These are phyloP conservation scores for Anarhynchus alexandrinus DNA, from an alignment of 2,113 vertebrate genomes.

Conservation along the genomic window DNA sequence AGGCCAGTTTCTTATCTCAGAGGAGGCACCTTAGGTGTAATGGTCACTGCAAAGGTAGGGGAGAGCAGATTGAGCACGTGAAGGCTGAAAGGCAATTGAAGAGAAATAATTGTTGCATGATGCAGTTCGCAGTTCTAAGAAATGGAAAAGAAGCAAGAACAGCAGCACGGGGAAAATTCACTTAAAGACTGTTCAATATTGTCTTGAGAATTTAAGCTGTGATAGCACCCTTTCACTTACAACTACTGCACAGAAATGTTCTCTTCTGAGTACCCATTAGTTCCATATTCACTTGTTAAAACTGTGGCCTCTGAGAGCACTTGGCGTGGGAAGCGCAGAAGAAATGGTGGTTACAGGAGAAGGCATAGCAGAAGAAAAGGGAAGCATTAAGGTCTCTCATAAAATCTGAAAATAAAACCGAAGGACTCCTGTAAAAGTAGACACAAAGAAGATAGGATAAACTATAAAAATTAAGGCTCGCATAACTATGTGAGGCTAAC, in stretches of 20 bases:
- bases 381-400: background rate
- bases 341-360: background rate
- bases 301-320: background rate
- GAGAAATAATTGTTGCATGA: fast-evolving
- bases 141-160: background rate
- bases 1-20: background rate
- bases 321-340: background rate
- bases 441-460: background rate
- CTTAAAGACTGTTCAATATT: background rate
- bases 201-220: background rate
- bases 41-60: background rate
- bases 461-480: background rate
- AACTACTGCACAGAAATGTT: background rate
- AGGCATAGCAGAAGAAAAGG: background rate
- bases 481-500: background rate
- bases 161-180: background rate
- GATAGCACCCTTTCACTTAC: background rate
- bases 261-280: background rate
- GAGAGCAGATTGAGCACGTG: background rate
- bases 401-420: background rate
- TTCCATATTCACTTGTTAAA: background rate
- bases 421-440: background rate
- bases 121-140: background rate
- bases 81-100: background rate
- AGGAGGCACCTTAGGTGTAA: background rate